A percentile compares a stretch with the other conserved stretches of the same genome.
Evolutionary conservation across 2,888 invertebrate species (phyloP).

Genomic region (Bellardia bayeri): DNA sequence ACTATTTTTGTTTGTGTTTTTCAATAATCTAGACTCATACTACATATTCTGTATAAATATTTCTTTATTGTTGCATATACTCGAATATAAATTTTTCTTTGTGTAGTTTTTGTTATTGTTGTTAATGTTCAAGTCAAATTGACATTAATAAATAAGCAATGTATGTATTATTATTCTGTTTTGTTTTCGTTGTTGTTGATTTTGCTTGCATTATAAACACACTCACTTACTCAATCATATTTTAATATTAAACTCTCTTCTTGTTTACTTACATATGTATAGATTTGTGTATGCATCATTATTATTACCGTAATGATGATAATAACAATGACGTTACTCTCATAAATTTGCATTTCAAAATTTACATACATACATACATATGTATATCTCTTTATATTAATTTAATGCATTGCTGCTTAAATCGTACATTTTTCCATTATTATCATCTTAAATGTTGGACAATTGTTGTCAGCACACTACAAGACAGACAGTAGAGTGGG

Average conservation of each 20-base stretch:
- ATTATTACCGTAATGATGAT: neutral
- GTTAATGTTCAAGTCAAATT: constrained; percentile 63
- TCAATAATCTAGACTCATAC: constrained; percentile 19
- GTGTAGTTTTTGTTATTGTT: constrained; percentile 29
- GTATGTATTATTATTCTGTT: constrained; percentile 39
- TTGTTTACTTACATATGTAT: neutral
- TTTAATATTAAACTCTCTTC: constrained; percentile 15
- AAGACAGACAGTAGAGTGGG: constrained; percentile 54
- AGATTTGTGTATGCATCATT: neutral
- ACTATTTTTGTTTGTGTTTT: neutral
- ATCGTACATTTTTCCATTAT: neutral
- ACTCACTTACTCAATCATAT: constrained; percentile 8
- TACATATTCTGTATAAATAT: constrained; percentile 25
- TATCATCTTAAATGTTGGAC: constrained; percentile 32
- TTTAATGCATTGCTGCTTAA: constrained; percentile 16
- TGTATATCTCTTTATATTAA: constrained; percentile 11
- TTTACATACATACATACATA: constrained; percentile 47
- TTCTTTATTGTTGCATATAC: constrained; percentile 33
- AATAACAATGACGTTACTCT: constrained; percentile 48
- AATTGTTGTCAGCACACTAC: constrained; percentile 27
- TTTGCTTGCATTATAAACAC: constrained; percentile 1
- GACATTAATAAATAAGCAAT: constrained; percentile 71
- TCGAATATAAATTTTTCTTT: constrained; percentile 30
- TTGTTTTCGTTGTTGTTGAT: constrained; percentile 26
- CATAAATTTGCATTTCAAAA: constrained; percentile 67